A percentile compares a stretch with the other conserved stretches of the same genome.
Conservation (phyloP, 2,888 invertebrate genomes). For the Drosophila eohydei region DNA sequence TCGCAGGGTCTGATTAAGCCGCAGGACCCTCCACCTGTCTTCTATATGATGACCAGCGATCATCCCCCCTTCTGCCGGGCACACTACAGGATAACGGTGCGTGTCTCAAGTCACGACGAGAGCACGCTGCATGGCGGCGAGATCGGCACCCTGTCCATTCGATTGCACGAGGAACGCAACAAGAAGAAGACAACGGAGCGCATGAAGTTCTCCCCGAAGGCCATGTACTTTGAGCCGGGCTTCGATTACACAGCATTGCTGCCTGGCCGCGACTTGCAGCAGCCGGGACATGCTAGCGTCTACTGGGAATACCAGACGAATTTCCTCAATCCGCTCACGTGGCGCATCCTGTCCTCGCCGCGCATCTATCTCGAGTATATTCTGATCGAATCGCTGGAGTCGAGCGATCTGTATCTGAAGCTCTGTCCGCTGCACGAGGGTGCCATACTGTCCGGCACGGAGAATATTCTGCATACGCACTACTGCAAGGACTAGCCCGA, state of each 20-base stretch:
- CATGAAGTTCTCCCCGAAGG: constrained; percentile 86
- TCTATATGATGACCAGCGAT: constrained; percentile 91
- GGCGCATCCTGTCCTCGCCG: constrained; percentile 91
- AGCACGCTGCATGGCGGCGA: constrained; percentile 91
- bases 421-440: constrained; percentile 88
- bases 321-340: constrained; percentile 92
- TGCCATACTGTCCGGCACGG: constrained; percentile 88
- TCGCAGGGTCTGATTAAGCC: constrained; percentile 85
- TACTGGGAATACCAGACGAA: constrained; percentile 93
- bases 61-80: constrained; percentile 92
- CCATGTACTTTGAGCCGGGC: constrained; percentile 88
- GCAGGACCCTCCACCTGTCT: constrained; percentile 85
- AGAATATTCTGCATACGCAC: constrained; percentile 80
- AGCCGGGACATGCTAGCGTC: constrained; percentile 89
- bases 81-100: constrained; percentile 91
- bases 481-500: constrained; percentile 71
- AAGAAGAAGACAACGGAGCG: constrained; percentile 87
- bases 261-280: constrained; percentile 88
- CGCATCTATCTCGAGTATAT: constrained; percentile 90
- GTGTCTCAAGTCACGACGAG: constrained; percentile 90
- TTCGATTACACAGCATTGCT: constrained; percentile 89
- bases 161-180: constrained; percentile 87
- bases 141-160: constrained; percentile 89
- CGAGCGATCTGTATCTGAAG: constrained; percentile 85
- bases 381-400: constrained; percentile 90